Evolutionary conservation across 2,888 invertebrate species (phyloP).

Genomic region (Iphiclides podalirius): DNA sequence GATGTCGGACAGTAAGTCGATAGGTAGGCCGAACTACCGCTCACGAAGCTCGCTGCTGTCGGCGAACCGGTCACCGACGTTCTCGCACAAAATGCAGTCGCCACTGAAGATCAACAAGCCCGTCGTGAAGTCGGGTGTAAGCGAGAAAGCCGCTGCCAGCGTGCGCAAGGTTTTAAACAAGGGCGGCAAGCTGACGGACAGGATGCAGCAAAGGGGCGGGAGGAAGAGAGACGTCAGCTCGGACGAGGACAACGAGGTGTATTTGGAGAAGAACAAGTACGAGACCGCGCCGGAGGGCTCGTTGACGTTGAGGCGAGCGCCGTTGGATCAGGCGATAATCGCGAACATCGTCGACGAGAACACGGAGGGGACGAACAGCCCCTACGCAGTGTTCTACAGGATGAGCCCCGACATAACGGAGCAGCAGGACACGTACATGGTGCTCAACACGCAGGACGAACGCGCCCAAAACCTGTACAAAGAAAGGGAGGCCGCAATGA

Average conservation of each 20-base stretch:
- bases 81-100: slow-evolving; percentile 7
- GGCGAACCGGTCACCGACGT: neutral
- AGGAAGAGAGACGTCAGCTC: slow-evolving; percentile 28
- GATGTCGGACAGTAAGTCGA: neutral
- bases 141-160: neutral
- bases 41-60: slow-evolving; percentile 3
- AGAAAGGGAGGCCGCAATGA: slow-evolving; percentile 27
- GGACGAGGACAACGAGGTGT: slow-evolving; percentile 25
- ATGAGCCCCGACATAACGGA: slow-evolving; percentile 44
- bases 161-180: slow-evolving; percentile 7
- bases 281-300: slow-evolving; percentile 19
- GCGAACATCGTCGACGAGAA: slow-evolving; percentile 36
- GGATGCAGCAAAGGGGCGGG: slow-evolving; percentile 17
- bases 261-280: slow-evolving; percentile 24
- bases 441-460: slow-evolving; percentile 29
- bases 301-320: slow-evolving; percentile 5
- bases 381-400: slow-evolving; percentile 56
- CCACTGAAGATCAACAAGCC: slow-evolving; percentile 11
- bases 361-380: slow-evolving; percentile 37
- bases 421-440: slow-evolving; percentile 24
- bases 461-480: slow-evolving; percentile 26
- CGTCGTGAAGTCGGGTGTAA: slow-evolving; percentile 7
- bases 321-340: slow-evolving; percentile 15
- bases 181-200: slow-evolving; percentile 6
- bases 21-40: slow-evolving; percentile 8